Evolutionary conservation across 2,888 invertebrate species (phyloP), one percentile per base, ranked within the genome.

Genomic region (Amaurobius ferox): DNA sequence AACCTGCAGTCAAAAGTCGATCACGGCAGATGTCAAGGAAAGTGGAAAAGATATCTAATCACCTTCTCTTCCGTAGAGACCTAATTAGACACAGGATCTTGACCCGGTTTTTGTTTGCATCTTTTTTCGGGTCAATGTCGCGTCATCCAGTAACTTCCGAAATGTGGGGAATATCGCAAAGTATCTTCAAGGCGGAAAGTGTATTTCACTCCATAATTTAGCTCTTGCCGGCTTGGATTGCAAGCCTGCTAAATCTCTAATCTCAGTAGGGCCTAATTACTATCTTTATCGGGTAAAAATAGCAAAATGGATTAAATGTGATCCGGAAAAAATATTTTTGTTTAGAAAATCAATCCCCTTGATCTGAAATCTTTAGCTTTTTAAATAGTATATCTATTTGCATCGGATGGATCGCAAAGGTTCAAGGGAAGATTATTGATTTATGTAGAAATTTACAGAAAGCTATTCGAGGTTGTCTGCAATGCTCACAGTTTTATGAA

Each of bases 121-220:
- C 68, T 26, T 62, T 55, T 19, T 68, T 28, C 73, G 74, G 80
- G 80, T 81, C 80, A 81, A 68, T 81, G 80, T 73, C 80, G 32
- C 68, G 23, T 68, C 77, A 13, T n/a, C 55, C 61, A n/a, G 5
- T 55, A 23, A 55, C 55, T 16, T 55, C 23, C 23, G 16, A 1
- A 1, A 23, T 6, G 55, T 55, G 55, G 23, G 19, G 55, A 1
- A 55, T 35, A 9, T 16, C 16, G 55, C 23, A 19, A 23, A 23
- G 16, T 55, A 11, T 5, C n/a, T 55, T 11, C 23, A n/a, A 55
- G 55, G 44, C n/a, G 44, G 16, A 13, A 13, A n/a, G 5, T 5
- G 23, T 7, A 2, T 1, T 16, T 55, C 19, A 16, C 23, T 19
- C 55, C 19, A 55, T 23, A 55, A 23, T 44, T 16, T 7, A 44